phyloP scores from a whole-genome alignment of 92 coral and sea anemone genomes.

The Palythoa heliodiscus region DNA sequence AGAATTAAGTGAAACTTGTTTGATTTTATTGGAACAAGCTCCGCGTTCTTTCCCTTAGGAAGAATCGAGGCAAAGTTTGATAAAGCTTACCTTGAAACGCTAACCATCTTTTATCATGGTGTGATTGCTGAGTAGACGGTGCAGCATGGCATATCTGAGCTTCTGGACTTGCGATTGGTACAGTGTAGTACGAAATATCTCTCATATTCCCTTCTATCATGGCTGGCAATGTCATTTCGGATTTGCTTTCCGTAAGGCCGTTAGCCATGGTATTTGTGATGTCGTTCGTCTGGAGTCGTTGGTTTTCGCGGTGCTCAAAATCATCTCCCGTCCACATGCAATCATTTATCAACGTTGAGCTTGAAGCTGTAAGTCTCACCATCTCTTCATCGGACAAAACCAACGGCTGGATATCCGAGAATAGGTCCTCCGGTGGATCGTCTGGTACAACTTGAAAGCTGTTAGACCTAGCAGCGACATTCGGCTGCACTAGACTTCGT shows the following conservation, averaged over 20 bases:
- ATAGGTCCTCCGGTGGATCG: conserved; percentile 82
- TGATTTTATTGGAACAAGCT: neutral
- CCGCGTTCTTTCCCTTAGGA: neutral
- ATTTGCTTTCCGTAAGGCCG: conserved; percentile 47
- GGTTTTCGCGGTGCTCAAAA: conserved; percentile 58
- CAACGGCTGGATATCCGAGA: conserved; percentile 81
- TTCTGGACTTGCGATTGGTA: conserved; percentile 54
- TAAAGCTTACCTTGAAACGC: conserved; percentile 28
- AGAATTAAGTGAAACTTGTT: neutral
- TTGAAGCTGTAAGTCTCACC: conserved; percentile 76
- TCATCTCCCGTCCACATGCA: conserved; percentile 86
- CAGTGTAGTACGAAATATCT: conserved; percentile 45
- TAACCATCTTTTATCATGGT: conserved; percentile 37
- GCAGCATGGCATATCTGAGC: conserved; percentile 35
- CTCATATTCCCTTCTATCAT: conserved; percentile 39
- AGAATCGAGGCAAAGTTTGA: neutral
- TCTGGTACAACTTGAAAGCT: conserved; percentile 97
- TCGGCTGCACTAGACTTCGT: conserved; percentile 51
- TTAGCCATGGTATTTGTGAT: conserved; percentile 42
- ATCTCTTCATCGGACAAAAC: conserved; percentile 95
- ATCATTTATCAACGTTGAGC: conserved; percentile 88
- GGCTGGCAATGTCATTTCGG: conserved; percentile 47
- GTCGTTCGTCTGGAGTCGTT: conserved; percentile 30
- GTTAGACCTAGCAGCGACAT: conserved; percentile 54
- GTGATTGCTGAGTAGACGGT: neutral